Conservation (phyloP, 1,140 invertebrate genomes). For the Tetramorium parvispinum region DNA sequence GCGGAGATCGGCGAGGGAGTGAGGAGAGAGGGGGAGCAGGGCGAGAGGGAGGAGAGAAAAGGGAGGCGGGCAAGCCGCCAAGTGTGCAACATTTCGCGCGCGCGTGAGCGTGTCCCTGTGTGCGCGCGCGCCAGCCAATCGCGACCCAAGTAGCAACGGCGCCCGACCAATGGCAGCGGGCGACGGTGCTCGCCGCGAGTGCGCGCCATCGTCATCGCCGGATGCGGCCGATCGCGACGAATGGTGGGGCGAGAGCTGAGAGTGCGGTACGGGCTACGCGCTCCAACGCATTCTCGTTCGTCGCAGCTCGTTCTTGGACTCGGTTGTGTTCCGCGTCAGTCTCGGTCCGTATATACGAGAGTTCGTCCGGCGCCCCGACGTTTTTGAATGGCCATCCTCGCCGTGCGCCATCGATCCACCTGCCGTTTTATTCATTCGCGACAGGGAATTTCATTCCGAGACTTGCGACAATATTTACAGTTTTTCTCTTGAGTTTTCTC, state of each 20-base stretch:
- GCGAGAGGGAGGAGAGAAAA: neutral
- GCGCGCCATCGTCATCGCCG: conserved; percentile 71
- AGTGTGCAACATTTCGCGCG: conserved; percentile 33
- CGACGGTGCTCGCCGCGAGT: conserved; percentile 64
- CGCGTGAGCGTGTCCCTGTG: neutral
- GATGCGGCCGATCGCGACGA: conserved; percentile 52
- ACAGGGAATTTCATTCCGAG: too few relatives aligned
- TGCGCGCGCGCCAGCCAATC: conserved; percentile 60
- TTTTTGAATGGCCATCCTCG: conserved; percentile 27
- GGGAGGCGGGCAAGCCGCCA: conserved; percentile 24
- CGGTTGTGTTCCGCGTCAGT: conserved; percentile 73
- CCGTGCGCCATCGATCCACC: conserved; percentile 1
- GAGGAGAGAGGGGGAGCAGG: neutral
- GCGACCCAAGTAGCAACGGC: conserved; percentile 69
- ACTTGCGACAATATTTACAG: neutral
- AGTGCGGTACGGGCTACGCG: conserved; percentile 80
- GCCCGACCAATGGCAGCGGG: conserved; percentile 68
- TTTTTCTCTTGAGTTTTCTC: conserved; percentile 18
- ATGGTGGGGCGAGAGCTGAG: conserved; percentile 76
- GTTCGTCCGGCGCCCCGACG: conserved; percentile 34
- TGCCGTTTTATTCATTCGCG: neutral
- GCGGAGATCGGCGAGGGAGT: neutral
- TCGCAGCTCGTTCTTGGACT: conserved; percentile 78
- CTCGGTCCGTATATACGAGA: conserved; percentile 29
- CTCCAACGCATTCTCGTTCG: conserved; percentile 81